phyloP scores from a whole-genome alignment of 2,113 vertebrate species.

The Hypocryptadius cinnamomeus region DNA sequence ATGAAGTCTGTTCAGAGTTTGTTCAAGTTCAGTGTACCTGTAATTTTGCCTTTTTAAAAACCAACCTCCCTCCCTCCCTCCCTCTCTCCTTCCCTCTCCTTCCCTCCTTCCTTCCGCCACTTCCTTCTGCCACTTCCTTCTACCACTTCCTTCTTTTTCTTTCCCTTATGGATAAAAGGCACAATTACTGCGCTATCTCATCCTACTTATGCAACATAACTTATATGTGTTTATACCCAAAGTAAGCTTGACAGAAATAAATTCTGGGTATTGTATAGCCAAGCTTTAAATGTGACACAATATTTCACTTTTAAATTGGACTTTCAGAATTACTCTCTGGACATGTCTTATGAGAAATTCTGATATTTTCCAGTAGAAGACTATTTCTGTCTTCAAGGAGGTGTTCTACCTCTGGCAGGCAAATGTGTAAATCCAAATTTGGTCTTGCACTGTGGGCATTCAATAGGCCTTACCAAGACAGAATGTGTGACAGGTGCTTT shows the following conservation, averaged over 20 bases:
- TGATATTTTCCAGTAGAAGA: neutral
- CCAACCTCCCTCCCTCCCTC: no score
- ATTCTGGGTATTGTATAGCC: neutral
- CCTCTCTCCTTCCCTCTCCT: no score
- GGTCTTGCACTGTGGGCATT: neutral
- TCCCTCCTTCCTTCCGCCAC: no score
- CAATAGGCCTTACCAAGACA: neutral
- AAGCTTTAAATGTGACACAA: neutral
- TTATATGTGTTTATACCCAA: neutral
- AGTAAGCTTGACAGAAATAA: neutral
- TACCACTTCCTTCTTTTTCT: fast-evolving
- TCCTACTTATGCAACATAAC: no score
- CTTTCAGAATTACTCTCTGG: neutral
- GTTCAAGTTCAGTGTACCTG: neutral
- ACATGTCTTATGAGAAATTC: neutral
- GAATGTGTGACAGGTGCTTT: neutral
- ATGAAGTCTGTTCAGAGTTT: neutral
- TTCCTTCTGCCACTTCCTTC: no score
- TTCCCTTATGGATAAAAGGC: neutral
- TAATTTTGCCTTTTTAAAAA: neutral
- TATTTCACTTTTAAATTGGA: neutral
- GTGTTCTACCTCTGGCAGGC: neutral
- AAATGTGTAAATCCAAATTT: neutral
- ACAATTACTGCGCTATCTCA: neutral
- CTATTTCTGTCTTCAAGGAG: neutral